Evolutionary conservation across 2,113 vertebrate species (phyloP).

Genomic region (Sminthopsis crassicaudata): DNA sequence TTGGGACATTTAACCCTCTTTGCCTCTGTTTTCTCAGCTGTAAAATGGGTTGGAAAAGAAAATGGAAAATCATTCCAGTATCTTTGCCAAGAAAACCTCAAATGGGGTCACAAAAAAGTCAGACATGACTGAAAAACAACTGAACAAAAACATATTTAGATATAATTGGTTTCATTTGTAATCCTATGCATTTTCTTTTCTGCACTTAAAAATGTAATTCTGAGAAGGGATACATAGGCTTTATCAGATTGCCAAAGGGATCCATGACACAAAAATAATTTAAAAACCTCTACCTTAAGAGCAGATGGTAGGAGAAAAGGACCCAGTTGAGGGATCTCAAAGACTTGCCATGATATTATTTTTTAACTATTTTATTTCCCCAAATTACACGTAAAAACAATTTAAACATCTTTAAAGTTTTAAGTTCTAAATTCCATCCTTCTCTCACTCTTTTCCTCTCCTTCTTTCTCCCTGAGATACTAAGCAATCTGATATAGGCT

Average conservation of each 20-base stretch:
- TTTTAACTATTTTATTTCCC: neutral
- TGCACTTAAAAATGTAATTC: neutral
- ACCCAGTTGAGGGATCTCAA: neutral
- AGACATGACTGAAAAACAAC: too few relatives aligned
- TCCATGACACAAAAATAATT: neutral
- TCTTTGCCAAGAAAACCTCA: too few relatives aligned
- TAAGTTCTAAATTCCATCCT: neutral
- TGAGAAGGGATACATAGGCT: neutral
- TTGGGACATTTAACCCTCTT: too few relatives aligned
- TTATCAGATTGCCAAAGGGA: neutral
- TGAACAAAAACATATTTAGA: too few relatives aligned
- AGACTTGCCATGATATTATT: neutral
- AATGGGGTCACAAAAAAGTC: too few relatives aligned
- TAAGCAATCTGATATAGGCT: too few relatives aligned
- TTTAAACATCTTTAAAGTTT: neutral
- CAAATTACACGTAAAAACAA: neutral
- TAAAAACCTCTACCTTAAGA: too few relatives aligned
- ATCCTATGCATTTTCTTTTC: neutral
- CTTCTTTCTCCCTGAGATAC: too few relatives aligned
- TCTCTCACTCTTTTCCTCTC: neutral
- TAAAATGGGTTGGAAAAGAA: too few relatives aligned
- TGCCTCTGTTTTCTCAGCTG: too few relatives aligned
- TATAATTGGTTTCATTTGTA: too few relatives aligned
- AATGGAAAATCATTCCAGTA: too few relatives aligned
- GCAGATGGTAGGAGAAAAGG: neutral